Base-by-base conservation (phyloP, 2,113 vertebrate species). In the Ciconia stormi region DNA sequence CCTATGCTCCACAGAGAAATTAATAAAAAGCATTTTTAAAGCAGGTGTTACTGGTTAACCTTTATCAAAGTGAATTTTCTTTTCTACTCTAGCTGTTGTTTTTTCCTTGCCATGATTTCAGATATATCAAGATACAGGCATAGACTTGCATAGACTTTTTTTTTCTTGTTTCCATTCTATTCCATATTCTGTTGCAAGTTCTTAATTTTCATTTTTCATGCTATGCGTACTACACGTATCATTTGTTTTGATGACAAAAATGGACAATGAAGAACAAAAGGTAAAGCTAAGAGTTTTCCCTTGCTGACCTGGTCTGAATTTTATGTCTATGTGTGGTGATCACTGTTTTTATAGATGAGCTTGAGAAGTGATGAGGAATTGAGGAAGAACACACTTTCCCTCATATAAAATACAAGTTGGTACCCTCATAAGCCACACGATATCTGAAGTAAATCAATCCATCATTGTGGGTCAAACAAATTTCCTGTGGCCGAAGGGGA, bases 191-290 rank as follows among this genome's bases (percentile, higher is more conserved):
- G 5, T 56, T 77, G 3, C 9, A 70, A 63, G 25, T 8, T 78
- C 16, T 77, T 52, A 27, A 25, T 83, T 84, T 62, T 87, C 6
- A 10, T 47, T 92, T 82, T 69, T 69, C 6, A 8, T 29, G 5
- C 13, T 50, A 6, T 14, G 2, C 2, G 1, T 44, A 6, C 4
- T 19, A 7, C 7, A 7, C 13, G 2, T 14, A 44, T 56, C 6
- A 13, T 6, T 38, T 26, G 4, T 81, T 81, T 59, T 16, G 9
- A 49, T 21, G 38, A 66, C 11, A 62, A 42, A 81, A 89, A 36
- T 26, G 10, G 15, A 13, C 38, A 30, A 16, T 16, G 40, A 87
- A 66, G 21, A 62, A 30, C 5, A 73, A 83, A 56, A 83, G n/a
- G n/a, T 67, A 38, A 91, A 80, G 30, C 23, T 52, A 40, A 40